Evolutionary conservation across 1,140 invertebrate species (phyloP).

Genomic region (Lutraria rhynchaena): DNA sequence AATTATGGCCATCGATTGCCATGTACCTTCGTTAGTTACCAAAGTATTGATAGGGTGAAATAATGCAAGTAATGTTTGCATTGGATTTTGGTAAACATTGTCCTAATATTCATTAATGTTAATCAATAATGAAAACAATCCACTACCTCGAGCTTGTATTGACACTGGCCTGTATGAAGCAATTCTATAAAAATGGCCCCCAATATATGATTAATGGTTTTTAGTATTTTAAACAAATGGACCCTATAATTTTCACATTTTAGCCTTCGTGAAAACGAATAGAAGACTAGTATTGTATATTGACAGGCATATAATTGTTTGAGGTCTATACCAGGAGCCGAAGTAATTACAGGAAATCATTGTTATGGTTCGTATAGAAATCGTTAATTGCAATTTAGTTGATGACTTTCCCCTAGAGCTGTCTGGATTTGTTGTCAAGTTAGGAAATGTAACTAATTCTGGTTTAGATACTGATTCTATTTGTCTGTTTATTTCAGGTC

Average conservation of each 20-base stretch:
- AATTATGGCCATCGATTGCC: slow-evolving; percentile 31
- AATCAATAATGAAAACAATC: slow-evolving; percentile 49
- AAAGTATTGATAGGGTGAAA: slow-evolving; percentile 47
- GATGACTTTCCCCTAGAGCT: too few species aligned
- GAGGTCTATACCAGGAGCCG: background rate
- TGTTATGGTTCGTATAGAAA: slow-evolving; percentile 28
- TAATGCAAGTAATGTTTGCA: slow-evolving; percentile 49
- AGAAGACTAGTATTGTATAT: too few species aligned
- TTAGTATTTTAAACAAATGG: slow-evolving; percentile 15
- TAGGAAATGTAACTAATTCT: too few species aligned
- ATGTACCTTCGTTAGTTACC: slow-evolving; percentile 52
- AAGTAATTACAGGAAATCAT: slow-evolving; percentile 11
- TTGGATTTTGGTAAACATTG: slow-evolving; percentile 47
- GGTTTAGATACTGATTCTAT: too few species aligned
- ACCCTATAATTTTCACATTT: slow-evolving; percentile 5
- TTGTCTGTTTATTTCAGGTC: too few species aligned
- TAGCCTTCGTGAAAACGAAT: slow-evolving; percentile 15
- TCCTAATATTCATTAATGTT: slow-evolving; percentile 49
- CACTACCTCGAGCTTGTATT: slow-evolving; percentile 6
- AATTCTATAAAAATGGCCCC: too few species aligned
- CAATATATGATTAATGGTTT: too few species aligned
- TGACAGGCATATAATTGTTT: too few species aligned
- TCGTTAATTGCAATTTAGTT: slow-evolving; percentile 40
- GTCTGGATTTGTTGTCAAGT: too few species aligned
- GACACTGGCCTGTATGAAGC: background rate